Percentiles rank a stretch among this genome's conserved stretches.
Conservation (phyloP, 2,888 invertebrate species). For the Coremacera marginata region DNA sequence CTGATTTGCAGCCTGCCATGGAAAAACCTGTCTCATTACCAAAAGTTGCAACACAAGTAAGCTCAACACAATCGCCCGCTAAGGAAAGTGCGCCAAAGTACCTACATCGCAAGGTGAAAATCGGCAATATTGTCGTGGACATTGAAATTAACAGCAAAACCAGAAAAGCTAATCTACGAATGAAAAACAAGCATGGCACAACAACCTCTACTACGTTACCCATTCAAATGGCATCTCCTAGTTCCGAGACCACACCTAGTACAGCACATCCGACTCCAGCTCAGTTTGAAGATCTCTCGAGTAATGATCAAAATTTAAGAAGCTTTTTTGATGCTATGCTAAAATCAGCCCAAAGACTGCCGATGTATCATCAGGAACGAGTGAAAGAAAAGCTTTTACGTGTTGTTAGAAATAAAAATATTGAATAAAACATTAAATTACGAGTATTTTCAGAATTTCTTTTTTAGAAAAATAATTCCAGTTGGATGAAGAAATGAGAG, state of each 20-base stretch:
- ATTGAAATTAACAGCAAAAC: slow-evolving; percentile 26
- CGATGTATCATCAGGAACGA: slow-evolving; percentile 47
- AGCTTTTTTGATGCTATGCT: slow-evolving; percentile 50
- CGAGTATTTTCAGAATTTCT: no score
- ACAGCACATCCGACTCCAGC: background rate
- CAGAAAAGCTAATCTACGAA: background rate
- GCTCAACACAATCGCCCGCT: background rate
- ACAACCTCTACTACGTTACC: background rate
- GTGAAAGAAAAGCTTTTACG: slow-evolving; percentile 44
- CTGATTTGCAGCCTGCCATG: background rate
- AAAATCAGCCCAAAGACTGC: slow-evolving; percentile 44
- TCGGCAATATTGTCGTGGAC: slow-evolving; percentile 34
- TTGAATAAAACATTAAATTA: background rate
- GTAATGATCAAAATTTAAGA: slow-evolving; percentile 44
- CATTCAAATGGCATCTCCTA: background rate
- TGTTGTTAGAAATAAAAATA: slow-evolving; percentile 31
- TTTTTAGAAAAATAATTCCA: no score
- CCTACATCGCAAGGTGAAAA: slow-evolving; percentile 13
- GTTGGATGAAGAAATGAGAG: no score
- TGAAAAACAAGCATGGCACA: background rate
- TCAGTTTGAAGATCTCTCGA: slow-evolving; percentile 28
- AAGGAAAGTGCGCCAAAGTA: background rate
- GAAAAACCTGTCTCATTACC: no score
- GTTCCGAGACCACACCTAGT: background rate
- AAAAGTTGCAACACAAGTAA: background rate